Base-by-base conservation (phyloP, 2,113 vertebrate genomes). In the Phalacrocorax pelagicus region DNA sequence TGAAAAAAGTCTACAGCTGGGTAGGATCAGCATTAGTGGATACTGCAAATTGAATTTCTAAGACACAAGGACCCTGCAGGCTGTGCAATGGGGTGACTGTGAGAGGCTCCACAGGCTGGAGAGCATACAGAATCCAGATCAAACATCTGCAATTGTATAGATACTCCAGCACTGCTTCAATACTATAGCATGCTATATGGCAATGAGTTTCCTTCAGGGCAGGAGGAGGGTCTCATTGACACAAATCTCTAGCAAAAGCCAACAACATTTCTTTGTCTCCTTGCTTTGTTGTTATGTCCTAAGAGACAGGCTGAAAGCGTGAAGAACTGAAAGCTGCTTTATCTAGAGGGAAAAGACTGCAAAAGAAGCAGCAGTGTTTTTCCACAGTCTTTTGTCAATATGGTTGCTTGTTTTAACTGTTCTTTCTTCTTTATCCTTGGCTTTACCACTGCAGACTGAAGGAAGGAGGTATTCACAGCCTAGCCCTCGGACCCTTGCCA, bases 131-230 rank as follows among this genome's bases (percentile, higher is more conserved):
- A 65, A 54, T 54, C 59, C 59, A 74, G 47, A 66, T 52, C 42
- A 74, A 77, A 77, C 11, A 34, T 52, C 59, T 67, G 7, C 26
- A 6, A 15, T 32, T 57, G 23, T 5, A 10, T 26, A 12, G 2
- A 1, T 38, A 51, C 32, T 61, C 9, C 0, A 0, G 7, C 2
- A 1, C 26, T 75, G 11, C n/a, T 91, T 86, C 40, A 59, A 47
- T 57, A 32, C 11, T 44, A 44, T n/a, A 57, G 69, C 24, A 40
- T 49, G 34, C 9, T 57, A 6, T 7, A 34, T 1, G 4, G 14
- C 44, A 58, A 15, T 36, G 30, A 26, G n/a, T 63, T 92, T 78
- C 24, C 80, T 81, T 72, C 52, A 30, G 47, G 15, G 18, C 21
- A 15, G 27, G 36, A 81, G 9, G 9, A 84, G 19, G 3, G 62